These are phyloP conservation scores for Lasioglossum albipes DNA, from an alignment of 1,140 invertebrate genomes.

Conservation along the genomic window DNA sequence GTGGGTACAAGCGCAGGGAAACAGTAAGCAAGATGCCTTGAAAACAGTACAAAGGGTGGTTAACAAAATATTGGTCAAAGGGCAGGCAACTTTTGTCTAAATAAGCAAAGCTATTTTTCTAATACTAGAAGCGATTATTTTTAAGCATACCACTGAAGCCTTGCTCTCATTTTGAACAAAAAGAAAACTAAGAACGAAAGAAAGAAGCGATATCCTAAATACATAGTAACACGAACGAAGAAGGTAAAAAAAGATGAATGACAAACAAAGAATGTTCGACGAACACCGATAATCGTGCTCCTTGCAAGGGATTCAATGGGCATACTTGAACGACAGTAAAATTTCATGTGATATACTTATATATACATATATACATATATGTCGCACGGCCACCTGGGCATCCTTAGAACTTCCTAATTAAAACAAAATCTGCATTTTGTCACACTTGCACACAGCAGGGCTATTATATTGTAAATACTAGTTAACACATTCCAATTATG, in stretches of 20 bases:
- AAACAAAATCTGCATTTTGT: slow-evolving; percentile 69
- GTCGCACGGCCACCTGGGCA: slow-evolving; percentile 68
- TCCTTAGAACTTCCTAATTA: slow-evolving; percentile 71
- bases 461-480: slow-evolving; percentile 79
- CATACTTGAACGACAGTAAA: slow-evolving; percentile 77
- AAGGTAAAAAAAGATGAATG: slow-evolving; percentile 22
- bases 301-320: slow-evolving; percentile 78
- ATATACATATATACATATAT: slow-evolving; percentile 58
- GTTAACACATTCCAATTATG: slow-evolving; percentile 79
- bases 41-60: slow-evolving; percentile 81
- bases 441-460: slow-evolving; percentile 78
- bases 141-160: slow-evolving; percentile 80
- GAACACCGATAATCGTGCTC: slow-evolving; percentile 72
- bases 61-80: slow-evolving; percentile 79
- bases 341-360: slow-evolving; percentile 74
- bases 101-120: slow-evolving; percentile 81
- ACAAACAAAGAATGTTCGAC: slow-evolving; percentile 44
- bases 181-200: slow-evolving; percentile 28
- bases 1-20: slow-evolving; percentile 74
- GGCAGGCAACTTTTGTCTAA: slow-evolving; percentile 79
- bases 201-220: slow-evolving; percentile 45
- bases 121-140: slow-evolving; percentile 78
- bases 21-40: slow-evolving; percentile 81
- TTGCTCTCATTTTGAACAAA: slow-evolving; percentile 75
- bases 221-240: slow-evolving; percentile 25